phyloP scores from a whole-genome alignment of 2,113 vertebrate species.

The Dunckerocampus dactyliophorus region DNA sequence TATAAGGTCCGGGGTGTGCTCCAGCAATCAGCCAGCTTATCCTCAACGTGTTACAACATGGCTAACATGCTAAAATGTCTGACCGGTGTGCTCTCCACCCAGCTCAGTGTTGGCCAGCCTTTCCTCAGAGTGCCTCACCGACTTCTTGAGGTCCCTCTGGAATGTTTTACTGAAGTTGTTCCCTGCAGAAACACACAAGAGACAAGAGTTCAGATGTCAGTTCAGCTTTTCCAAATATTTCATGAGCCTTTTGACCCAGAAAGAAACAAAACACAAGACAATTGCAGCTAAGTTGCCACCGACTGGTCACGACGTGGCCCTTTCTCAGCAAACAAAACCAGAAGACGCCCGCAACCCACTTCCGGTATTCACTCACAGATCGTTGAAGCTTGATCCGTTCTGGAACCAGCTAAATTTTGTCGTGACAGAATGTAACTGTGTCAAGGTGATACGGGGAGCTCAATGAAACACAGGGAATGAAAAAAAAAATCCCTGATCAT shows the following conservation, averaged over 20 bases:
- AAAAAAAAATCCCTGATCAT: slow-evolving; percentile 60
- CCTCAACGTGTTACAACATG: slow-evolving; percentile 54
- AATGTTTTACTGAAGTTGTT: slow-evolving; percentile 22
- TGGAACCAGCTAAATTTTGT: slow-evolving; percentile 10
- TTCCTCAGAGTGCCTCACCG: slow-evolving; percentile 11
- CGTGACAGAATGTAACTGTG: slow-evolving; percentile 39
- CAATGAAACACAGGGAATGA: slow-evolving; percentile 30
- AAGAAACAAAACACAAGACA: too few species aligned
- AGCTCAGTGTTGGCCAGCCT: slow-evolving; percentile 15
- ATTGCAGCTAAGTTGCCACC: slow-evolving; percentile 16
- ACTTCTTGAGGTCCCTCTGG: slow-evolving; percentile 21
- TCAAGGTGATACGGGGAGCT: slow-evolving; percentile 56
- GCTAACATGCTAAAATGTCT: slow-evolving; percentile 14
- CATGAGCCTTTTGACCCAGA: background rate
- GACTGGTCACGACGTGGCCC: slow-evolving; percentile 43
- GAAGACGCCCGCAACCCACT: slow-evolving; percentile 4
- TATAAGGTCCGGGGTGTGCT: slow-evolving; percentile 12
- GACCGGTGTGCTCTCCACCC: slow-evolving; percentile 20
- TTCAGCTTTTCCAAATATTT: background rate
- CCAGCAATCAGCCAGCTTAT: slow-evolving; percentile 27
- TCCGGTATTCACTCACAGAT: background rate
- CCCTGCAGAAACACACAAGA: slow-evolving; percentile 47
- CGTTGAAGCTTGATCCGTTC: slow-evolving; percentile 26
- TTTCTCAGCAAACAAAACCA: slow-evolving; percentile 45
- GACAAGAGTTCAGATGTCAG: slow-evolving; percentile 5